phyloP scores from a whole-genome alignment of 1,140 invertebrate species.

The Elysia chlorotica region DNA sequence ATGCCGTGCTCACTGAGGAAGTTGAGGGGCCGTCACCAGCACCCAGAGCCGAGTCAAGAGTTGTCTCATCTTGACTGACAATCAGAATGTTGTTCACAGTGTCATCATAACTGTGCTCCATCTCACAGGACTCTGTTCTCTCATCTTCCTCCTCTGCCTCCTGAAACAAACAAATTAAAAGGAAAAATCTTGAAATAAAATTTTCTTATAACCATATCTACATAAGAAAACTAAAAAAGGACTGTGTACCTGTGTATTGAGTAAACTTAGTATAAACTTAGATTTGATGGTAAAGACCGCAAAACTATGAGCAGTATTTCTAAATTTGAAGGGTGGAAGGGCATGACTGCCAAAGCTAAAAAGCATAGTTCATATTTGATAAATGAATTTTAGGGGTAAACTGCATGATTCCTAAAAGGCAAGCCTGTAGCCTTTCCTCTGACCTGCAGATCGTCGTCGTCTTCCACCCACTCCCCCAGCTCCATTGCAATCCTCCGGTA shows the following conservation, averaged over 20 bases:
- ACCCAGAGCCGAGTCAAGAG: constrained; percentile 4
- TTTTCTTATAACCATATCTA: background rate
- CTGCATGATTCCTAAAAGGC: too few relatives aligned
- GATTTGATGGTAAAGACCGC: too few relatives aligned
- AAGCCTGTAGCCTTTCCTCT: too few relatives aligned
- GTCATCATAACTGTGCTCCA: constrained; percentile 53
- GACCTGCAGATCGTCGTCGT: constrained; percentile 24
- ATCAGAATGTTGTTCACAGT: constrained; percentile 27
- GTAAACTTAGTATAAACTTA: too few relatives aligned
- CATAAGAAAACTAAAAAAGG: background rate
- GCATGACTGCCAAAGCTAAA: too few relatives aligned
- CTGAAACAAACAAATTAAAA: constrained; percentile 3
- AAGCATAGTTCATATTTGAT: too few relatives aligned
- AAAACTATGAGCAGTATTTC: too few relatives aligned
- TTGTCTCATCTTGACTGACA: constrained; percentile 18
- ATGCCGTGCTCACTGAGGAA: background rate
- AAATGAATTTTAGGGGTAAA: too few relatives aligned
- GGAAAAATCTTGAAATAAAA: background rate
- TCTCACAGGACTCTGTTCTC: constrained; percentile 35
- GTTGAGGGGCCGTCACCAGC: background rate
- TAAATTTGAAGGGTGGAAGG: too few relatives aligned
- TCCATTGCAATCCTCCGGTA: constrained; percentile 53
- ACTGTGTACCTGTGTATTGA: too few relatives aligned
- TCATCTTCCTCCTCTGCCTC: constrained; percentile 44
- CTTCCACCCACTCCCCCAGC: constrained; percentile 47